phyloP scores from a whole-genome alignment of 2,797 vertebrate species.

The Paguma larvata region DNA sequence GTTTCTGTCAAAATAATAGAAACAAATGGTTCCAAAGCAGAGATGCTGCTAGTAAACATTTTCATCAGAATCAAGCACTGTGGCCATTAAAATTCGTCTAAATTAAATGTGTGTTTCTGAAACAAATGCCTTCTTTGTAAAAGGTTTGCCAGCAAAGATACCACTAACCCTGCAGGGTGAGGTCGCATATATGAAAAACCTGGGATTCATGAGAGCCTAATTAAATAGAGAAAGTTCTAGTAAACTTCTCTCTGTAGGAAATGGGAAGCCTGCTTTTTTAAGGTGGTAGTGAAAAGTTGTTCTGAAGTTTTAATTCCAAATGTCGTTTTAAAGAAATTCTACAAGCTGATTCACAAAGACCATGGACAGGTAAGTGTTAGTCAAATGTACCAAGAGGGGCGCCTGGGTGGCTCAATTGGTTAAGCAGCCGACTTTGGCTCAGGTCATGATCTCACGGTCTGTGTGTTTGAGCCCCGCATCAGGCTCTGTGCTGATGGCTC shows the following conservation, averaged over 20 bases:
- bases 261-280: constrained; percentile 56
- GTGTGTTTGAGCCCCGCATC: too few relatives aligned
- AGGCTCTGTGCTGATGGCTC: too few relatives aligned
- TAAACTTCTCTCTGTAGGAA: constrained; percentile 60
- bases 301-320: constrained; percentile 56
- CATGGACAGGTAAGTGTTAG: background rate
- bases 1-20: constrained; percentile 83
- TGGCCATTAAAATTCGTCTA: constrained; percentile 78
- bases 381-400: background rate
- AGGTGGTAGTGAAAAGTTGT: constrained; percentile 40
- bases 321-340: constrained; percentile 4
- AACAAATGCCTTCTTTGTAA: constrained; percentile 76
- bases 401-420: too few relatives aligned
- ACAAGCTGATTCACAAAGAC: background rate
- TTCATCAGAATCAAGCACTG: constrained; percentile 76
- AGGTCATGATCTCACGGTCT: too few relatives aligned
- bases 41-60: constrained; percentile 75
- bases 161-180: background rate
- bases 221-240: constrained; percentile 56
- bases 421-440: too few relatives aligned
- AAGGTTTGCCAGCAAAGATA: constrained; percentile 71
- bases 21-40: constrained; percentile 76
- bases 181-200: constrained; percentile 39
- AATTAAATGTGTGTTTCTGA: constrained; percentile 77
- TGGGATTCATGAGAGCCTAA: constrained; percentile 54